These are phyloP conservation scores for Chrysomela aeneicollis DNA, from an alignment of 2,888 invertebrate genomes.

Conservation along the genomic window DNA sequence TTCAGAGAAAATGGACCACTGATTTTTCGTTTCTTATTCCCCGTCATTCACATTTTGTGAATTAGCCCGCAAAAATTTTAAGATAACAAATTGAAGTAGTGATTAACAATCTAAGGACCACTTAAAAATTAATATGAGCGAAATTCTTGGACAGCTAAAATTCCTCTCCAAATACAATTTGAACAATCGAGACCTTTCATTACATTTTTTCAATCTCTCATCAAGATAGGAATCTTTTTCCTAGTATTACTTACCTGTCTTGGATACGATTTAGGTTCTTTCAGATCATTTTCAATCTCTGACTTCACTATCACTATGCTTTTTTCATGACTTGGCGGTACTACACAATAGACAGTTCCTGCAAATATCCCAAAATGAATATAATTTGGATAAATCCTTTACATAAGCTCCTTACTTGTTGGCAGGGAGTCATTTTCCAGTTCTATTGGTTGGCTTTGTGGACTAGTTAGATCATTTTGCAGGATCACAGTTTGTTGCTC, in stretches of 20 bases:
- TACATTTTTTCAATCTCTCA: too few relatives aligned
- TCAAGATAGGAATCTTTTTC: too few relatives aligned
- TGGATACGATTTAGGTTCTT: slow-evolving; percentile 52
- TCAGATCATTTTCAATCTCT: slow-evolving; percentile 62
- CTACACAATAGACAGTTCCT: slow-evolving; percentile 57
- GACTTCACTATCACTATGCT: slow-evolving; percentile 73
- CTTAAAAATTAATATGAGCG: too few relatives aligned
- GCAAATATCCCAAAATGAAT: slow-evolving; percentile 21
- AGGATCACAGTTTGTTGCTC: slow-evolving; percentile 61
- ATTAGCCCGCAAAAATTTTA: too few relatives aligned
- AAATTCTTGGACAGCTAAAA: too few relatives aligned
- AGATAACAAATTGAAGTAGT: too few relatives aligned
- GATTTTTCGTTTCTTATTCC: too few relatives aligned
- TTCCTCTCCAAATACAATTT: too few relatives aligned
- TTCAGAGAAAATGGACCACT: too few relatives aligned
- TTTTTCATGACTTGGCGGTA: slow-evolving; percentile 65
- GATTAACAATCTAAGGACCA: too few relatives aligned
- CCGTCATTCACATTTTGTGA: too few relatives aligned
- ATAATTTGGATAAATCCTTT: not conserved
- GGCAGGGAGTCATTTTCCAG: slow-evolving; percentile 45
- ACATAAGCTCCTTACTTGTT: slow-evolving; percentile 36
- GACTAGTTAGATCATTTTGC: slow-evolving; percentile 56
- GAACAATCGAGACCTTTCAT: too few relatives aligned
- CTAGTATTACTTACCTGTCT: slow-evolving; percentile 49
- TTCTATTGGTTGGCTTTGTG: slow-evolving; percentile 47